Conservation (phyloP, 2,113 vertebrate genomes). For the Arenaria interpres region DNA sequence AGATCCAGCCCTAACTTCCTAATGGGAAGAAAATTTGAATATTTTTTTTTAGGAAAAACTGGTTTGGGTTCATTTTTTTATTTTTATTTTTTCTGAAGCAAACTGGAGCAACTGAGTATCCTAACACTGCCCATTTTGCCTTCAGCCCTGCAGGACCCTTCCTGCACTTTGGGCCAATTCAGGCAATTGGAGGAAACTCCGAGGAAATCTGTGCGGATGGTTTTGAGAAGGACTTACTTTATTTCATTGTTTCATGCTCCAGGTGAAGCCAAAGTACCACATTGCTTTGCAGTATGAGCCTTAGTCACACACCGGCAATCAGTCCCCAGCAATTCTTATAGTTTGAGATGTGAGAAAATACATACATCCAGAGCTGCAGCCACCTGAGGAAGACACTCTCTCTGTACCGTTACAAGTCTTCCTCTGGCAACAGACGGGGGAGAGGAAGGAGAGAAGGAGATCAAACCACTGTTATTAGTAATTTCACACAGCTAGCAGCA, state of each 20-base stretch:
- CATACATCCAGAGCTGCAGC: neutral
- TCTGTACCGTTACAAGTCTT: neutral
- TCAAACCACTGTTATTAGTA: neutral
- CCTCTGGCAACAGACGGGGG: neutral
- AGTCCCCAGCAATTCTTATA: neutral
- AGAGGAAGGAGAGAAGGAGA: neutral
- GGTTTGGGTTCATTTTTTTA: neutral
- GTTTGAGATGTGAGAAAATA: neutral
- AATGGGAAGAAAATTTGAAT: neutral
- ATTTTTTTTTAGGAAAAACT: neutral
- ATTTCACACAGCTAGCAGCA: neutral
- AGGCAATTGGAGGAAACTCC: neutral
- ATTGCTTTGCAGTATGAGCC: neutral
- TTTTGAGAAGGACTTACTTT: neutral
- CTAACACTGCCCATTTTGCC: neutral
- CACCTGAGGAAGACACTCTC: neutral
- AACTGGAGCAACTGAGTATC: neutral
- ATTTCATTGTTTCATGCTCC: neutral
- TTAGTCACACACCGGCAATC: neutral
- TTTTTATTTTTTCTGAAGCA: neutral
- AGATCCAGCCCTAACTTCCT: neutral
- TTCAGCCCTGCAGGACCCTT: neutral
- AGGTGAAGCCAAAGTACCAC: neutral
- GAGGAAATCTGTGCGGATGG: neutral
- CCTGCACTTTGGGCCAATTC: neutral